A percentile compares a stretch with the other conserved stretches of the same genome.
Evolutionary conservation across 2,113 vertebrate species (phyloP).

Genomic region (Balaeniceps rex): DNA sequence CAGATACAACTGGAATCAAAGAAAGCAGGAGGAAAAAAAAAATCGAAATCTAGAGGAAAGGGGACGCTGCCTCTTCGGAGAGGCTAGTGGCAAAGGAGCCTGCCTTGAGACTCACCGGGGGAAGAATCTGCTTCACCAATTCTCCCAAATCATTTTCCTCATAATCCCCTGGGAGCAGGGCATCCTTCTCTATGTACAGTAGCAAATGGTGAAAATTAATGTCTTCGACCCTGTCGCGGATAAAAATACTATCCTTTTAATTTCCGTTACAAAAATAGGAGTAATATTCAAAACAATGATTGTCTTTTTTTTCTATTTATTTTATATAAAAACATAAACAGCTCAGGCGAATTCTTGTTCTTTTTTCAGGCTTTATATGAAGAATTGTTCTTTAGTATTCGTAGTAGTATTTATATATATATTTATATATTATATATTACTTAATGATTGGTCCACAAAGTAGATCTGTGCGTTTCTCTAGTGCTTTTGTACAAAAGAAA

Average conservation of each 20-base stretch:
- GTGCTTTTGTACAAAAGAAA: conserved; percentile 97
- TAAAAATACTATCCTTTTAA: conserved; percentile 98
- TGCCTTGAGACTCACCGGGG: conserved; percentile 78
- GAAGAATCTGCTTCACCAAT: conserved; percentile 81
- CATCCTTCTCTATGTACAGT: conserved; percentile 89
- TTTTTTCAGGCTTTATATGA: conserved; percentile 83
- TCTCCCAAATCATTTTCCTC: conserved; percentile 82
- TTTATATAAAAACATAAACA: conserved; percentile 97
- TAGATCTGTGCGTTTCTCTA: conserved; percentile 91
- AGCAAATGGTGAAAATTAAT: conserved; percentile 89
- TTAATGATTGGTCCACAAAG: conserved; percentile 93
- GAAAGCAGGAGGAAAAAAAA: conserved; percentile 39
- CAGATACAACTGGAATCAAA: conserved; percentile 62
- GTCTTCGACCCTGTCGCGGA: conserved; percentile 91
- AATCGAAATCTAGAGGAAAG: conserved; percentile 59
- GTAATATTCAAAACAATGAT: conserved; percentile 95
- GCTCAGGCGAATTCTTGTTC: conserved; percentile 83
- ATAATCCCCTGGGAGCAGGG: conserved; percentile 85
- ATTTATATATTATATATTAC: conserved; percentile 82
- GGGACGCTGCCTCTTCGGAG: conserved; percentile 56
- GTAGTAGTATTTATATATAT: conserved; percentile 82
- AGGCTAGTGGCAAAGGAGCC: conserved; percentile 72
- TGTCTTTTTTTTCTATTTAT: conserved; percentile 91
- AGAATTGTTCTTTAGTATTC: conserved; percentile 74
- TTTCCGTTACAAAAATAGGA: conserved; percentile 94